Base-by-base conservation (phyloP, 2,797 vertebrate genomes). In the Coregonus ussuriensis region DNA sequence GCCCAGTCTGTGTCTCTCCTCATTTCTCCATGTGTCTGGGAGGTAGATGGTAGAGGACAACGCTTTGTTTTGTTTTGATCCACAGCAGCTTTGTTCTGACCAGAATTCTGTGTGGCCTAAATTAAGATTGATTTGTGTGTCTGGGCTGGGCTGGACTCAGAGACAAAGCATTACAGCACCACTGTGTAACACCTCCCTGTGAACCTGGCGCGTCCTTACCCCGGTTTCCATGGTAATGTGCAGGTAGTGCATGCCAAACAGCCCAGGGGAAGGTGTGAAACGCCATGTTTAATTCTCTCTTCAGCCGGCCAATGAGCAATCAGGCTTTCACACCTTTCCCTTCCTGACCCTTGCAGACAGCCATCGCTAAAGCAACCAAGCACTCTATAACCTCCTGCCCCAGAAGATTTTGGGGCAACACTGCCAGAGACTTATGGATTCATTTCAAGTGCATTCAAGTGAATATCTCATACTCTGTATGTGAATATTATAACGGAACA, bases 201-300 rank as follows among this genome's bases (percentile, higher is more conserved):
- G 80, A 86, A 81, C 79, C 87, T 56, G 67, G 51, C 77, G 66
- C 79, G 84, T 88, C 87, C 89, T 91, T 88, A 88, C 79, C 87
- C 87, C 31, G 66, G 89, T 90, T 91, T 87, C 85, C 84, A 69
- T 85, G 83, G 88, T 88, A 87, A 88, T 82, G 1, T 29, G 74
- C 85, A 89, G 89, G 89, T 88, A 86, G 84, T 80, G 87, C 89
- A 80, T 89, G 81, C 75, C 83, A 84, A 81, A 81, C 76, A 35
- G 74, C 69, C 82, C 69, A 71, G 74, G 82, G 84, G 79, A 85
- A 74, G 83, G 87, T 86, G 91, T 88, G 78, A 93, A 93, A 92
- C 89, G 87, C 87, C 79, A 80, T 85, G 84, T 92, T 91, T 90
- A 89, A 84, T 88, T 88, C 82, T 76, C 86, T 88, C 88, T 85